Evolutionary conservation across 2,797 vertebrate species (phyloP), one percentile per base, ranked within the genome.

Genomic region (Rousettus madagascariensis): DNA sequence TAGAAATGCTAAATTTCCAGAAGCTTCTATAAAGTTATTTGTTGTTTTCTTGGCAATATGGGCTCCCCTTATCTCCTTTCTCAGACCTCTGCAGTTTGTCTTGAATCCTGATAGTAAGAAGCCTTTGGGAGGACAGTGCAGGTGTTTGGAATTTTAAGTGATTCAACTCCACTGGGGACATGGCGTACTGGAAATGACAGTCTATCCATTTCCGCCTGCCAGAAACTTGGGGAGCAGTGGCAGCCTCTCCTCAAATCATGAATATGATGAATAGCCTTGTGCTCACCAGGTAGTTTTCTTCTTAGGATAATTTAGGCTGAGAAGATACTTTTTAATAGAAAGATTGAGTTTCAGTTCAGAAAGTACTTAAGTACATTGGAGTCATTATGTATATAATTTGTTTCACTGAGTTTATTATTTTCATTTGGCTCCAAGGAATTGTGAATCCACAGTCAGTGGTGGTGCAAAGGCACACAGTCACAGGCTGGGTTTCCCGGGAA

Each of bases 81-180:
- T 96, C 66, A 30, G 82, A 84, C 79, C 69, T 75, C 61, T 85
- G 71, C 46, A 74, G 22, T 15, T 38, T 38, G 38, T 77, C 75
- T 94, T 90, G 86, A 71, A 82, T 92, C 86, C 57, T 91, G 53
- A 91, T 36, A 63, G 49, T 63, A 69, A 85, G 71, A 86, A 80
- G 41, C 80, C 93, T 95, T 95, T 43, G 36, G 74, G 94, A n/a
- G 85, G 59, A 93, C 75, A 78, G 65, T 9, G 78, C 59, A 95
- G 84, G 65, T 92, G 86, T 94, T 88, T 74, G 74, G 90, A 95
- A 96, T 96, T 96, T 97, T 87, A 95, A 95, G 68, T 96, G 80
- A 87, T 61, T 96, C 93, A 86, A 53, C 71, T 82, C 41, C 69
- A 51, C 61, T 75, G 63, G 51, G 92, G 49, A 90, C 59, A 85